Evolutionary conservation across 1,140 invertebrate genomes (phyloP), one percentile per base, ranked within the genome.

Genomic region (Littorina saxatilis): DNA sequence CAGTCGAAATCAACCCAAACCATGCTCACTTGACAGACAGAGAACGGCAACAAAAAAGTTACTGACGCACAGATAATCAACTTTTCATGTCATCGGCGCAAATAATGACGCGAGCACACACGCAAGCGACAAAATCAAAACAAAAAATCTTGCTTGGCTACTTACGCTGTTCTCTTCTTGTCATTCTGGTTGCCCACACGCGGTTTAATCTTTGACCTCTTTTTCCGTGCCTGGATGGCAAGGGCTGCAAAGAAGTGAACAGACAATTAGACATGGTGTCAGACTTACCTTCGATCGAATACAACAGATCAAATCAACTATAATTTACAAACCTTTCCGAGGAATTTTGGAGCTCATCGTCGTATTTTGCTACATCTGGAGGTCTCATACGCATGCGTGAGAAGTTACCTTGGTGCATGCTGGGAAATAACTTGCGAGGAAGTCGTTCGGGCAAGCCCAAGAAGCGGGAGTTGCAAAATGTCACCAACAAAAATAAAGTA

Each of bases 141-240:
- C 76, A 63, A 43, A 73, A 78, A 63, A 40, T 78, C 76, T 78
- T 43, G 76, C 58, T 78, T 32, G 55, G n/a, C 74, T 78, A 88
- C 88, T 88, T 87, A 87, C 87, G 86, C 84, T 78, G 81, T 81
- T 87, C 83, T 82, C 77, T 86, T 85, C 81, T 87, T 87, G 81
- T 86, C 83, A 52, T 86, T 85, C 47, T 88, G 88, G 76, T 83
- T 85, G 86, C 88, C 87, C 37, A 86, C 82, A 63, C 88, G 85
- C 43, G 85, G 75, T 83, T 91, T 91, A 9, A 85, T 88, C 82
- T 92, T 92, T 29, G 91, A 88, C 58, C 92, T 87, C 79, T 93
- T 93, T 83, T 93, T 93, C 78, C 92, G 89, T 4, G 91, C 89
- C 84, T 92, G 92, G 75, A 92, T 92, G 66, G 92, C 92, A 81